Evolutionary conservation across 2,888 invertebrate species (phyloP).

Genomic region (Spialia ferax): DNA sequence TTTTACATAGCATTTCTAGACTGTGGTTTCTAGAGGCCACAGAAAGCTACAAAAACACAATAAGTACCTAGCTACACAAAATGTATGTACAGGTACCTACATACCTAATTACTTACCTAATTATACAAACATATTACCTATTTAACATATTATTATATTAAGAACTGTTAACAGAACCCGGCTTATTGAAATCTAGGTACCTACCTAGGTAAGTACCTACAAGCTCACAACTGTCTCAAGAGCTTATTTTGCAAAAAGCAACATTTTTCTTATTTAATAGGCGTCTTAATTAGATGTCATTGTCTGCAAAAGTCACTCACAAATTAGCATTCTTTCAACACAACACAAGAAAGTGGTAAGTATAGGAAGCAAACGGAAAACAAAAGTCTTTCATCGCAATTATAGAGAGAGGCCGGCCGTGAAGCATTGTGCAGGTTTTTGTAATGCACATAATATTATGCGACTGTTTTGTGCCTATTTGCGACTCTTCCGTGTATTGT

Average conservation of each 20-base stretch:
- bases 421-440: constrained; percentile 70
- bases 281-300: constrained; percentile 11
- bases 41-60: neutral
- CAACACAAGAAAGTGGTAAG: constrained; percentile 51
- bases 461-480: constrained; percentile 52
- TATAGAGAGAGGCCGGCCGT: constrained; percentile 70
- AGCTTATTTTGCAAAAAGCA: neutral
- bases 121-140: too few relatives aligned
- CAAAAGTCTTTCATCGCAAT: constrained; percentile 74
- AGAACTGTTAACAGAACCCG: too few relatives aligned
- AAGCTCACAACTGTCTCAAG: neutral
- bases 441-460: constrained; percentile 21
- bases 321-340: constrained; percentile 35
- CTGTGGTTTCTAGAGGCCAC: neutral
- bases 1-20: too few relatives aligned
- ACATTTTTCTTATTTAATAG: constrained; percentile 1
- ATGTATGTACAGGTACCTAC: too few relatives aligned
- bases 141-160: too few relatives aligned
- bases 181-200: too few relatives aligned
- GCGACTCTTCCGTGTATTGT: constrained; percentile 76
- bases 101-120: too few relatives aligned
- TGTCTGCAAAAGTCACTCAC: constrained; percentile 15
- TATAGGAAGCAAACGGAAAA: constrained; percentile 74
- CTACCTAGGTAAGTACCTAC: neutral
- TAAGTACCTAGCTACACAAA: too few relatives aligned